phyloP scores from a whole-genome alignment of 2,888 invertebrate genomes.

The Metopia argyrocephala region DNA sequence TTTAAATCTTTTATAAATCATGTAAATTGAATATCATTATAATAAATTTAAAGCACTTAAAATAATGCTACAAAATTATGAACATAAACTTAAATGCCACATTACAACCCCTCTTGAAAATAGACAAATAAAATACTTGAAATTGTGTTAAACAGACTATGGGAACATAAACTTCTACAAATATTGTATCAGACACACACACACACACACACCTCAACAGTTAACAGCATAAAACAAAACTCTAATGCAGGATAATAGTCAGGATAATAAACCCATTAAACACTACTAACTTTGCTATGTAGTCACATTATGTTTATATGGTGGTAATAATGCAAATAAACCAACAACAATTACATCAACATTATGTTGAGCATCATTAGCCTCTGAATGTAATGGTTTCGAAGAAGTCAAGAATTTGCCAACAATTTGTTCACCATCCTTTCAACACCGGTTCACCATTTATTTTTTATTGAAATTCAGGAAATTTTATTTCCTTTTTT shows the following conservation, averaged over 20 bases:
- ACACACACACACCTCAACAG: background rate
- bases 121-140: conserved; percentile 45
- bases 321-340: background rate
- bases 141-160: conserved; percentile 55
- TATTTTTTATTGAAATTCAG: background rate
- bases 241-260: no score
- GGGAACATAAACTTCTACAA: background rate
- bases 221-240: no score
- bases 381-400: conserved; percentile 25
- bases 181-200: background rate
- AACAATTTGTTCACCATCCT: conserved; percentile 38
- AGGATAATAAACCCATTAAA: conserved; percentile 27
- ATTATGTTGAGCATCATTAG: conserved; percentile 62
- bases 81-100: conserved; percentile 43
- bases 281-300: conserved; percentile 28
- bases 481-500: background rate
- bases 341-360: background rate
- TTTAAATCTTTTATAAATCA: background rate
- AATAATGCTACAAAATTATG: conserved; percentile 45
- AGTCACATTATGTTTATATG: background rate
- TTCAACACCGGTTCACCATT: background rate
- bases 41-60: conserved; percentile 28
- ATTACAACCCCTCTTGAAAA: conserved; percentile 12
- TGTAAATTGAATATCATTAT: background rate
- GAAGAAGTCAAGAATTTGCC: conserved; percentile 37